Base-by-base conservation (phyloP, 1,140 invertebrate genomes). In the Glossosoma conforme region DNA sequence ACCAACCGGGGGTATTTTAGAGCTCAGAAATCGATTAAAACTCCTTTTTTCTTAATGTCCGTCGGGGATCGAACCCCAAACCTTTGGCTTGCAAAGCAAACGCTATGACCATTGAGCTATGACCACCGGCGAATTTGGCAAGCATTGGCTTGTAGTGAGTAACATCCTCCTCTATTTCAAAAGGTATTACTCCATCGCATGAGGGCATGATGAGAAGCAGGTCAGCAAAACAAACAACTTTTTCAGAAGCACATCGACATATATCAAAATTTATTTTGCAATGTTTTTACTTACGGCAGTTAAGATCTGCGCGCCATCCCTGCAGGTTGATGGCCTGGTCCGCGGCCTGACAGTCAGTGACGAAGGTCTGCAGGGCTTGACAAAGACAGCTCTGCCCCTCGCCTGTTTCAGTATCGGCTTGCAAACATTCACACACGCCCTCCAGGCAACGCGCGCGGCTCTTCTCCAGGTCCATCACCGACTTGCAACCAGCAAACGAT, bases 391-490 rank as follows among this genome's bases (percentile, higher is more conserved):
- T 24, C 14, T 11, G 15, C 21, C 20, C 15, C 13, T 36, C 20
- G 25, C 14, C 22, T 33, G 15, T 38, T 10, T 10, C 45, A 15
- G 25, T 18, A 18, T 32, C 33, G 5, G 61, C 63, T 46, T 70
- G 65, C 19, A 85, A 55, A 61, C 88, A 91, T 25, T 78, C 72
- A 63, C 87, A 91, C 4, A 81, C 77, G 11, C 78, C 80, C 60
- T 89, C 86, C 5, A 89, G 64, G 61, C 89, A 92, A 18, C 80
- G 77, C 33, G 79, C 79, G 2, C 84, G 67, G 64, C 82, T 86
- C 48, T 79, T 78, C 46, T 88, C 80, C 14, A 84, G 59, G 55
- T 84, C 75, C 0, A 86, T 60, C 0, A 77, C 68, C 47, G 71
- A 71, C 45, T 64, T 67, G 61, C 88, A 91, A 38, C 72, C 66